A percentile compares a stretch with the other conserved stretches of the same genome.
These are phyloP conservation scores for Muscina levida DNA, from an alignment of 2,888 invertebrate species.

Conservation along the genomic window DNA sequence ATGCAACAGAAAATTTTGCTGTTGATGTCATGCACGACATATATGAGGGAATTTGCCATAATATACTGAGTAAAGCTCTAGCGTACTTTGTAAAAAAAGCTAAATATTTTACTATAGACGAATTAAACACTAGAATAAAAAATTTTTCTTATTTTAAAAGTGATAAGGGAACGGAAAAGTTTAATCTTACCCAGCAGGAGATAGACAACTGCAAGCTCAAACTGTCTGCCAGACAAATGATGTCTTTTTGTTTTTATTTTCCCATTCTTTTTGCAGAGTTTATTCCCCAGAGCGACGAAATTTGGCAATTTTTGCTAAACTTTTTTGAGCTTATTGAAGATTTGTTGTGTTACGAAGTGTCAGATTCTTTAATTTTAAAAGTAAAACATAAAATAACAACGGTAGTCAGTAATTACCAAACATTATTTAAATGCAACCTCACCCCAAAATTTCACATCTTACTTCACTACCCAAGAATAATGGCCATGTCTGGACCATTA, in stretches of 20 bases:
- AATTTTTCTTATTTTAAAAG: conserved; percentile 17
- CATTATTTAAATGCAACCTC: conserved; percentile 22
- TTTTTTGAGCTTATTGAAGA: conserved; percentile 24
- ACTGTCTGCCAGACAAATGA: not conserved
- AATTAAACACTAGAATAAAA: conserved; percentile 12
- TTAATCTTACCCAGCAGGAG: conserved; percentile 2
- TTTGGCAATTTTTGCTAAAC: conserved; percentile 11
- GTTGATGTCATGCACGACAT: not conserved
- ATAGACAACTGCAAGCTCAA: not conserved
- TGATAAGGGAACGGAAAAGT: conserved; percentile 16
- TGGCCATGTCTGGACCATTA: conserved; percentile 14
- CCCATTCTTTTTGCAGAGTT: conserved; percentile 24
- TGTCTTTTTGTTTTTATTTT: conserved; percentile 30
- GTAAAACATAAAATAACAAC: conserved; percentile 8
- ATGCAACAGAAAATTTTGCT: not conserved
- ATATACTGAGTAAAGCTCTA: not conserved
- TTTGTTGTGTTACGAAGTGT: not conserved
- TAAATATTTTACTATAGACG: conserved; percentile 14
- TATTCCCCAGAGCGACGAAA: conserved; percentile 3
- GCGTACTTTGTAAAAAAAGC: not conserved
- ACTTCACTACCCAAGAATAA: conserved; percentile 9
- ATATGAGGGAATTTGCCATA: not conserved
- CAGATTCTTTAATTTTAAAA: conserved; percentile 9
- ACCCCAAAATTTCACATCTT: conserved; percentile 23
- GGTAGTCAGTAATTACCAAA: not conserved